A percentile compares a stretch with the other conserved stretches of the same genome.
Evolutionary conservation across 2,797 vertebrate species (phyloP).

Genomic region (Helarctos malayanus): DNA sequence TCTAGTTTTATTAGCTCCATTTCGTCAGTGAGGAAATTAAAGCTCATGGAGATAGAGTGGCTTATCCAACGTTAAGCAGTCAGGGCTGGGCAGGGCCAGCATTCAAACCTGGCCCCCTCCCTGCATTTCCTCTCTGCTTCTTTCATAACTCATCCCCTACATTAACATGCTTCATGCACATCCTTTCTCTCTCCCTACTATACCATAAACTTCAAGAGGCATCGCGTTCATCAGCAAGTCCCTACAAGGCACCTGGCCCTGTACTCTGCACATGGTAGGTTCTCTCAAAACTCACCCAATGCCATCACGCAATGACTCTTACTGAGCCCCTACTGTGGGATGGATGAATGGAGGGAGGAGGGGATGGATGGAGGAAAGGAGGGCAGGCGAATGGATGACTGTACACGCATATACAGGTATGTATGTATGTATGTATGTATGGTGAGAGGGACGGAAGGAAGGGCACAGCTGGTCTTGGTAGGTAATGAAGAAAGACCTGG

Average conservation of each 20-base stretch:
- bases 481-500: neutral
- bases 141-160: neutral
- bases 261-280: neutral
- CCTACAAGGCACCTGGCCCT: neutral
- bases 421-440: no score
- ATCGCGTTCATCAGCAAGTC: neutral
- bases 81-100: neutral
- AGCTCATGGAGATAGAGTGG: slow-evolving; percentile 58
- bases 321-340: neutral
- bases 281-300: neutral
- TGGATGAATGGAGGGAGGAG: neutral
- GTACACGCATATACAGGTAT: no score
- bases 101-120: rapidly evolving
- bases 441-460: neutral
- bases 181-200: neutral
- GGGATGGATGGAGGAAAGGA: neutral
- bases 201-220: neutral
- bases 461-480: neutral
- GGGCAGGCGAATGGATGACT: neutral
- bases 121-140: neutral
- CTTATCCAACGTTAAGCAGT: neutral
- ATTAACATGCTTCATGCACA: neutral
- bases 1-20: slow-evolving; percentile 75
- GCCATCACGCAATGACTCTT: neutral
- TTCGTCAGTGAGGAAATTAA: slow-evolving; percentile 69